Conservation (phyloP, 2,888 invertebrate genomes). For the Entomobrya proxima region DNA sequence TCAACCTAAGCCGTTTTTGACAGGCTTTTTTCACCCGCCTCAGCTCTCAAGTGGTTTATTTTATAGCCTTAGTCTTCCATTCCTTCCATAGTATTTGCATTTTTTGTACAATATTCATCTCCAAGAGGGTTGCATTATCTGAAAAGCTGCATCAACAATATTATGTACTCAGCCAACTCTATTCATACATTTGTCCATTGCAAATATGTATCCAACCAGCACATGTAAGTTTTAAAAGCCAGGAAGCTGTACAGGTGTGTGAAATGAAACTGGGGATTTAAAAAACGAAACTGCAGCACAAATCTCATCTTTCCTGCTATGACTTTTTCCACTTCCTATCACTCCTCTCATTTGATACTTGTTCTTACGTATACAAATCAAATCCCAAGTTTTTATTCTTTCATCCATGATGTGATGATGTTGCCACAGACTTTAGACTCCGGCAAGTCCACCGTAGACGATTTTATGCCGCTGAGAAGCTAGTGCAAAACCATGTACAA, state of each 20-base stretch:
- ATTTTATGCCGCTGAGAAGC: slow-evolving; percentile 16
- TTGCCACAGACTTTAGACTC: neutral
- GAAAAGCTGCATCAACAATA: too few species aligned
- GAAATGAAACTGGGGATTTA: too few species aligned
- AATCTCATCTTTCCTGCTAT: neutral
- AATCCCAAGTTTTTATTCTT: neutral
- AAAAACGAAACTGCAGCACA: neutral
- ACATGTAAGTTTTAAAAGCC: neutral
- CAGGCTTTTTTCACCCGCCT: too few species aligned
- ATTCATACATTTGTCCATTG: too few species aligned
- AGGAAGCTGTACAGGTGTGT: slow-evolving; percentile 8
- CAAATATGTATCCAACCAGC: neutral
- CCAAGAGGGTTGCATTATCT: too few species aligned
- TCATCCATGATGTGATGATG: neutral
- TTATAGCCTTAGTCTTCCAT: too few species aligned
- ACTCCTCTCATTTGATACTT: slow-evolving; percentile 2
- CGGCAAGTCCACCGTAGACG: neutral
- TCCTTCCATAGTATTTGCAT: too few species aligned
- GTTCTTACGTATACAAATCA: slow-evolving; percentile 26
- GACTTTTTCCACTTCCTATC: neutral
- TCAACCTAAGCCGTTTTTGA: too few species aligned
- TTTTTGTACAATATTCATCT: too few species aligned
- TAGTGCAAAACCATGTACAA: slow-evolving; percentile 47
- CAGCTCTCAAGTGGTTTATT: too few species aligned
- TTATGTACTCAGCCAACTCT: too few species aligned